Evolutionary conservation across 2,113 vertebrate genomes (phyloP).

Genomic region (Clarias macrocephalus): DNA sequence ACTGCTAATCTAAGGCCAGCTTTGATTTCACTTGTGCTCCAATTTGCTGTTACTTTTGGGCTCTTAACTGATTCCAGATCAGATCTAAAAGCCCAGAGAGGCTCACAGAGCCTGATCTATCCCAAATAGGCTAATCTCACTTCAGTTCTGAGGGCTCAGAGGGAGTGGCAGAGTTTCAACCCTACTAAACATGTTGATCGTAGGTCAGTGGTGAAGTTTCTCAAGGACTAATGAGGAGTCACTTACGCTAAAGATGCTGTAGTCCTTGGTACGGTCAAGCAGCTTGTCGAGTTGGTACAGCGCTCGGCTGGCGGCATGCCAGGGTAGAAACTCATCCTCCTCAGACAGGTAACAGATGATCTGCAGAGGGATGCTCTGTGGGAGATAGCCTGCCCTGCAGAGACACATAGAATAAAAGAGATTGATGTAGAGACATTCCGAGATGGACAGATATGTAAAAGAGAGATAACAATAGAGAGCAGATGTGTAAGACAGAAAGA

Average conservation of each 20-base stretch:
- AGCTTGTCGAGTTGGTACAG: conserved; percentile 97
- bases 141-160: neutral
- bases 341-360: conserved; percentile 91
- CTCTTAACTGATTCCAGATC: neutral
- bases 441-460: neutral
- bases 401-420: conserved; percentile 6
- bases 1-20: neutral
- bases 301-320: conserved; percentile 91
- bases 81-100: neutral
- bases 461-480: neutral
- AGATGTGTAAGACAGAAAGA: neutral
- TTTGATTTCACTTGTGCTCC: neutral
- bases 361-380: conserved; percentile 91
- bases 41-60: neutral
- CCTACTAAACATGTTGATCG: neutral
- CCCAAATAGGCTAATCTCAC: neutral
- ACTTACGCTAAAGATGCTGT: conserved; percentile 92
- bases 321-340: conserved; percentile 95
- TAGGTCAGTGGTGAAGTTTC: neutral
- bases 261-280: conserved; percentile 92
- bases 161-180: neutral
- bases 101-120: neutral
- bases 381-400: conserved; percentile 91
- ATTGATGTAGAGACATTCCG: neutral
- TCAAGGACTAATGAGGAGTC: conserved; percentile 13